Evolutionary conservation across 1,140 invertebrate species (phyloP).

Genomic region (Drosophila kanapiae): DNA sequence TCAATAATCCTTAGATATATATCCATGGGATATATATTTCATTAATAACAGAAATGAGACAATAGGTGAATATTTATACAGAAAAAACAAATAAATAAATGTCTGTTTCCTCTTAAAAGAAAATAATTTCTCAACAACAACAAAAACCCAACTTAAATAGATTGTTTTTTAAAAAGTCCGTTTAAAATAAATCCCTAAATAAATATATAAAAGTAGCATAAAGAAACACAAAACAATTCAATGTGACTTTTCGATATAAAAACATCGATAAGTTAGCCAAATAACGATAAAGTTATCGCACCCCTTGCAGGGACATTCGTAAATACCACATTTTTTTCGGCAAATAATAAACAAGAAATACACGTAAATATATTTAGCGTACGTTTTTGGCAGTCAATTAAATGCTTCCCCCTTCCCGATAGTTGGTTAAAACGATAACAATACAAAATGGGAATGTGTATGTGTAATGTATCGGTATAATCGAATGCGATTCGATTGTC

Average conservation of each 20-base stretch:
- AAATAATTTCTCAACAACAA: background rate
- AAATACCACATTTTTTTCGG: constrained; percentile 12
- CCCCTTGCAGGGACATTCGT: constrained; percentile 33
- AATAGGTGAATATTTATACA: constrained; percentile 28
- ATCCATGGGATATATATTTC: background rate
- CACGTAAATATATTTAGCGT: constrained; percentile 27
- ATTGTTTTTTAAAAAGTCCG: background rate
- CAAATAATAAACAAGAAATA: constrained; percentile 9
- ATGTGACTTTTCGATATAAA: background rate
- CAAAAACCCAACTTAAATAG: background rate
- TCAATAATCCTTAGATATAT: background rate
- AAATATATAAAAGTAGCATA: too few relatives aligned
- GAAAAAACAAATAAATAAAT: background rate
- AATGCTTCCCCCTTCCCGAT: constrained; percentile 41
- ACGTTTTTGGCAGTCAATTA: constrained; percentile 64
- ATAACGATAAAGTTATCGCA: background rate
- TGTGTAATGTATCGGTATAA: background rate
- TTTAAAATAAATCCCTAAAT: background rate
- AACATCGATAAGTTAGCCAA: background rate
- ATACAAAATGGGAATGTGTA: background rate
- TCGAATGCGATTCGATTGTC: constrained; percentile 25
- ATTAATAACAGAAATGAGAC: constrained; percentile 5
- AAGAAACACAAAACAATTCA: background rate
- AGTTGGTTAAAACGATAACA: constrained; percentile 24
- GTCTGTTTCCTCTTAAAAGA: background rate